phyloP scores from a whole-genome alignment of 2,797 vertebrate species.

The Triplophysa yarkandensis region DNA sequence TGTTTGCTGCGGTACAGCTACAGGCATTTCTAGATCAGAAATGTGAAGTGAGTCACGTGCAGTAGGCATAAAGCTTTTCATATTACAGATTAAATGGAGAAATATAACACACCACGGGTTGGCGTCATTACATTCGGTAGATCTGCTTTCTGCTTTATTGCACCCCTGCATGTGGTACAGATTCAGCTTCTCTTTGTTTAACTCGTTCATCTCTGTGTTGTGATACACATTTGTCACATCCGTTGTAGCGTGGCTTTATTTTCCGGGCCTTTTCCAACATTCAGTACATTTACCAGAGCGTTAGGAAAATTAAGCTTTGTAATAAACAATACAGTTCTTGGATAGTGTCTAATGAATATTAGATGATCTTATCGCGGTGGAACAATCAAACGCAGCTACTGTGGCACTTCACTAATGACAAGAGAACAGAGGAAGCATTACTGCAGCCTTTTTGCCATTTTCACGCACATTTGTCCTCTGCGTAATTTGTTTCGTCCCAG shows the following conservation, averaged over 20 bases:
- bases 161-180: constrained; percentile 26
- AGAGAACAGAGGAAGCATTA: constrained; percentile 58
- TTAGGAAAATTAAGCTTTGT: constrained; percentile 56
- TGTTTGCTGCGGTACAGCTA: constrained; percentile 23
- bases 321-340: constrained; percentile 63
- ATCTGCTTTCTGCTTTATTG: constrained; percentile 16
- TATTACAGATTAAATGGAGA: constrained; percentile 35
- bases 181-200: constrained; percentile 29
- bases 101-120: constrained; percentile 12
- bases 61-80: constrained; percentile 15
- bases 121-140: constrained; percentile 15
- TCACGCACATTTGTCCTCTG: constrained; percentile 52
- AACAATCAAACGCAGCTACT: constrained; percentile 59
- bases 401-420: constrained; percentile 59
- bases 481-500: constrained; percentile 50
- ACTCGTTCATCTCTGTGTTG: constrained; percentile 20
- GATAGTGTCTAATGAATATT: constrained; percentile 67
- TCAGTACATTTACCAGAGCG: constrained; percentile 49
- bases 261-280: constrained; percentile 20
- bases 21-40: constrained; percentile 17
- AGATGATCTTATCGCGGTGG: constrained; percentile 65
- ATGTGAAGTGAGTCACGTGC: constrained; percentile 13
- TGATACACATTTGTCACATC: constrained; percentile 20
- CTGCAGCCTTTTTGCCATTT: constrained; percentile 51
- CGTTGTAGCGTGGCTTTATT: constrained; percentile 24